Conservation (phyloP, 2,888 invertebrate genomes). For the Drosophila histrio region DNA sequence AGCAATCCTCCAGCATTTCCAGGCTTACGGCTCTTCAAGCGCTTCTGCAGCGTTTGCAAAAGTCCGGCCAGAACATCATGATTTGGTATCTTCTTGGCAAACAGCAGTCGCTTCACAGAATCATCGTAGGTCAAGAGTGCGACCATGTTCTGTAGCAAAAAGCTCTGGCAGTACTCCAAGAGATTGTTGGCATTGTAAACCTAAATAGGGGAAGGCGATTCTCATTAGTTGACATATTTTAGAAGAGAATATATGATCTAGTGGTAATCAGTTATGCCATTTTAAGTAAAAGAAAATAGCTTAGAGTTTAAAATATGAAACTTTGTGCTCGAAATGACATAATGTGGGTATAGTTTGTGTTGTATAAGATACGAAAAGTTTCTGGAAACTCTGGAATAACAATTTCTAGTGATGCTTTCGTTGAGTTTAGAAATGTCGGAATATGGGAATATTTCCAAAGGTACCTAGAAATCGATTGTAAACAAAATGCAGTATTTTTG, state of each 20-base stretch:
- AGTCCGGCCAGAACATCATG: conserved; percentile 94
- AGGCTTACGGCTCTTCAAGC: conserved; percentile 88
- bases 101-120: conserved; percentile 93
- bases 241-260: not conserved
- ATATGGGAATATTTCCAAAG: too few species aligned
- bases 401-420: too few species aligned
- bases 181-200: conserved; percentile 94
- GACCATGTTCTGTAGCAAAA: conserved; percentile 96
- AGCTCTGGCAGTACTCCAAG: conserved; percentile 95
- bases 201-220: conserved; percentile 82
- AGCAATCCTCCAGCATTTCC: conserved; percentile 54
- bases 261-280: too few species aligned
- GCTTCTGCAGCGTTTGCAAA: conserved; percentile 91
- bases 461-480: too few species aligned
- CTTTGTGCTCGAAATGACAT: too few species aligned
- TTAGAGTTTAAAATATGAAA: too few species aligned
- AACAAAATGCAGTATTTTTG: too few species aligned
- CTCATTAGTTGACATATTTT: not conserved
- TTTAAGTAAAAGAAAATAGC: too few species aligned
- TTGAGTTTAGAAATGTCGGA: too few species aligned
- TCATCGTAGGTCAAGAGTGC: conserved; percentile 95
- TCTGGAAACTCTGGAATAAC: too few species aligned
- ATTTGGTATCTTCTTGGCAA: conserved; percentile 94
- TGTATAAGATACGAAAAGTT: too few species aligned
- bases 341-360: too few species aligned